Percentiles rank a stretch among this genome's conserved stretches.
phyloP scores from a whole-genome alignment of 1,140 invertebrate genomes.

The Lordiphosa stackelbergi region DNA sequence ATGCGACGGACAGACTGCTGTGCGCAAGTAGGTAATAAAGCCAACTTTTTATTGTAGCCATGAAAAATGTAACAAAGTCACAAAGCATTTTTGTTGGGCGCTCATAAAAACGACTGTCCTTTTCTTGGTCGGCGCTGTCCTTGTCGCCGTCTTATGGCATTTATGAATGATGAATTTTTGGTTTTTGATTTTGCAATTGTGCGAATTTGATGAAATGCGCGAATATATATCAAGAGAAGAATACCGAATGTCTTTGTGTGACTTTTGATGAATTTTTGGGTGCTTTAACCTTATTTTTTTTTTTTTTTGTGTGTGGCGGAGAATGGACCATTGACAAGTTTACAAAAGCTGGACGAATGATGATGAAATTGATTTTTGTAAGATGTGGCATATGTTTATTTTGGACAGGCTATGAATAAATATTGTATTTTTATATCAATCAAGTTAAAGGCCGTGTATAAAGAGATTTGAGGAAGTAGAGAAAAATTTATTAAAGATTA shows the following conservation, averaged over 20 bases:
- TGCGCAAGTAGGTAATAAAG: conserved; percentile 70
- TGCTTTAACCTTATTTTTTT: conserved; percentile 47
- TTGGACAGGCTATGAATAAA: conserved; percentile 5
- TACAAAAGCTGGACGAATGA: conserved; percentile 7
- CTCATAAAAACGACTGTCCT: conserved; percentile 57
- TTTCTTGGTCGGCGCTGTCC: conserved; percentile 11
- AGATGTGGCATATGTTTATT: conserved; percentile 19
- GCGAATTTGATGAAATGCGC: conserved; percentile 54
- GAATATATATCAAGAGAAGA: conserved; percentile 27
- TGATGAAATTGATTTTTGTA: no score
- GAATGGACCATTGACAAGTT: conserved; percentile 11
- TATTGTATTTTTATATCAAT: conserved; percentile 31
- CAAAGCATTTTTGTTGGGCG: conserved; percentile 64
- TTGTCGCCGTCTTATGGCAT: conserved; percentile 45
- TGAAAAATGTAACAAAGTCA: conserved; percentile 73
- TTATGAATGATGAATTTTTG: conserved; percentile 68
- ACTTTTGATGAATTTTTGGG: conserved; percentile 26
- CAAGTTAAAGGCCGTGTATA: conserved; percentile 19
- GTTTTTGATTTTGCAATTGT: conserved; percentile 61
- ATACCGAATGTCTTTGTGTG: conserved; percentile 23
- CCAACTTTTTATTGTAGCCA: conserved; percentile 66
- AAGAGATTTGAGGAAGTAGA: no score
- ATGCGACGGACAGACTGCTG: conserved; percentile 31
- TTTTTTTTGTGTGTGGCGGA: conserved; percentile 24
- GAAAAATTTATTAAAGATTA: conserved; percentile 13